These are phyloP conservation scores for Byasa hedistus DNA, from an alignment of 2,888 invertebrate species.

Conservation along the genomic window DNA sequence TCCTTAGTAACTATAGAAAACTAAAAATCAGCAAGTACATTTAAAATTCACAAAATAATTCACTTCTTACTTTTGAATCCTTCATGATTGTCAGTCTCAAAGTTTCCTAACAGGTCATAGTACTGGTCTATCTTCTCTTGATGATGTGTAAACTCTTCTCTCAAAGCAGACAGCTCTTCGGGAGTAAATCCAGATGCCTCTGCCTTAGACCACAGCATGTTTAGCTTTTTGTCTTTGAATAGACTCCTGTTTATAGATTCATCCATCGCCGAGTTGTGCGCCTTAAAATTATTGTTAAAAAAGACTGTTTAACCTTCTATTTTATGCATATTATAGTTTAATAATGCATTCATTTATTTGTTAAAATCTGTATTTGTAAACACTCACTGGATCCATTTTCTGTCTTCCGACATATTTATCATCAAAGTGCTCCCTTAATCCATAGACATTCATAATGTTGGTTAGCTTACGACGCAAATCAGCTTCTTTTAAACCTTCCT, in stretches of 20 bases:
- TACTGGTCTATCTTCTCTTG: constrained; percentile 96
- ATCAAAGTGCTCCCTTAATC: constrained; percentile 88
- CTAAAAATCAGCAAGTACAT: no score
- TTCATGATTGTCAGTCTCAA: constrained; percentile 81
- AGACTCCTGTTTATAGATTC: constrained; percentile 85
- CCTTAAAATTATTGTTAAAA: constrained; percentile 40
- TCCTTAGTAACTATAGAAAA: no score
- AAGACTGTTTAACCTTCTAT: not conserved
- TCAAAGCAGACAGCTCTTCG: constrained; percentile 89
- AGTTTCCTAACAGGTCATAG: constrained; percentile 86
- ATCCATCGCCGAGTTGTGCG: constrained; percentile 70
- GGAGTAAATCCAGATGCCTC: constrained; percentile 92
- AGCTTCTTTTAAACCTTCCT: constrained; percentile 91
- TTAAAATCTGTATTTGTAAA: not conserved
- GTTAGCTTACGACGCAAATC: constrained; percentile 88
- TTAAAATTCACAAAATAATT: not conserved
- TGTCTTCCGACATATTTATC: constrained; percentile 81
- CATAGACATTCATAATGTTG: constrained; percentile 90
- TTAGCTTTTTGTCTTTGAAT: constrained; percentile 94
- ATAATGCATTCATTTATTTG: not conserved
- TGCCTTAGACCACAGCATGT: constrained; percentile 94
- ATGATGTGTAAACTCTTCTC: constrained; percentile 94
- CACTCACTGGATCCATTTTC: constrained; percentile 77
- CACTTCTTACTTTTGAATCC: constrained; percentile 83
- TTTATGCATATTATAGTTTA: not conserved